Evolutionary conservation across 1,140 invertebrate genomes (phyloP).

Genomic region (Anastatus disparis): DNA sequence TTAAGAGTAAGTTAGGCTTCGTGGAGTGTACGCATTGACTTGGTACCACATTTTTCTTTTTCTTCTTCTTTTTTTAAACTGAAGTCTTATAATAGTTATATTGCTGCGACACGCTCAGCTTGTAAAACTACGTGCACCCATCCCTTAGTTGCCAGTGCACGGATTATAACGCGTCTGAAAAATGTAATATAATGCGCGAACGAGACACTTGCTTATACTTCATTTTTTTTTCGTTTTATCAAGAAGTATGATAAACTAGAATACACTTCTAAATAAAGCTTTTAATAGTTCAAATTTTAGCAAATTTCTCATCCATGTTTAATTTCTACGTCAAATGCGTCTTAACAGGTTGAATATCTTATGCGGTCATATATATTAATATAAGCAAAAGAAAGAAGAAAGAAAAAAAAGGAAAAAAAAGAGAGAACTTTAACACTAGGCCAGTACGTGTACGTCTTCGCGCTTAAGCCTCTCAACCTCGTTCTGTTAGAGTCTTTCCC

Average conservation of each 20-base stretch:
- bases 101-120: not conserved
- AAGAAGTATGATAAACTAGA: too few relatives aligned
- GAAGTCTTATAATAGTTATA: conserved; percentile 31
- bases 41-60: too few relatives aligned
- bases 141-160: too few relatives aligned
- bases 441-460: conserved; percentile 28
- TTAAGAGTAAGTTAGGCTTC: conserved; percentile 29
- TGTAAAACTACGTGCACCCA: not conserved
- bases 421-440: too few relatives aligned
- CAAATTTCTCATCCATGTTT: conserved; percentile 15
- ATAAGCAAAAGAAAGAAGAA: too few relatives aligned
- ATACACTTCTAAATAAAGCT: too few relatives aligned
- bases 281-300: too few relatives aligned
- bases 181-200: not conserved
- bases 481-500: too few relatives aligned
- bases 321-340: conserved; percentile 37
- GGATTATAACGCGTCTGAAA: not conserved
- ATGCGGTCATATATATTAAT: conserved; percentile 9
- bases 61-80: conserved; percentile 5
- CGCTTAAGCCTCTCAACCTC: conserved; percentile 33
- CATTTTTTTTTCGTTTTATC: too few relatives aligned
- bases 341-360: conserved; percentile 43
- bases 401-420: too few relatives aligned
- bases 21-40: not conserved
- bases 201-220: too few relatives aligned